Evolutionary conservation across 2,113 vertebrate genomes (phyloP).

Genomic region (Electrona antarctica): DNA sequence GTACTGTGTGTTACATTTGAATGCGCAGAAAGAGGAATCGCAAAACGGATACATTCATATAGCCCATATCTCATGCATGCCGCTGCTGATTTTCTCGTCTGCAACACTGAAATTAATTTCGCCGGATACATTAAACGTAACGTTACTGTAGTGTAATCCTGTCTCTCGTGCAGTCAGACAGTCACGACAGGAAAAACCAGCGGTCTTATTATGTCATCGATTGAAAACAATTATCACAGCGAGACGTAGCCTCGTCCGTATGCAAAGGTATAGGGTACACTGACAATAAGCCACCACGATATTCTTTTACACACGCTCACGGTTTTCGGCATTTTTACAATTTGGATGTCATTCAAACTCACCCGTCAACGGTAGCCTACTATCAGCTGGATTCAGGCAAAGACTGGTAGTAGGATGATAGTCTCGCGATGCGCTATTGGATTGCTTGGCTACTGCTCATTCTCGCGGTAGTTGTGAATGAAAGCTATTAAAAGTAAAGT

Average conservation of each 20-base stretch:
- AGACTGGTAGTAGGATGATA: constrained; percentile 40
- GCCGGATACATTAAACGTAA: constrained; percentile 32
- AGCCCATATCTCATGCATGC: neutral
- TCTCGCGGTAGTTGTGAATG: constrained; percentile 67
- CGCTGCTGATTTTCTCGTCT: neutral
- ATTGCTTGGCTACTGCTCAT: accelerated
- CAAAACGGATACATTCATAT: neutral
- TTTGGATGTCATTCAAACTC: constrained; percentile 70
- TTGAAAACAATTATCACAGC: constrained; percentile 7
- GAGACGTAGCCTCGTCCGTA: neutral
- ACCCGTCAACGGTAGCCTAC: constrained; percentile 63
- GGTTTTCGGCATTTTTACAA: constrained; percentile 36
- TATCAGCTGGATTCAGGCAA: constrained; percentile 71
- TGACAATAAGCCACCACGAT: neutral
- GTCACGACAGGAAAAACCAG: constrained; percentile 68
- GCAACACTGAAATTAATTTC: constrained; percentile 2
- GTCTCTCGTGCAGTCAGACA: constrained; percentile 53
- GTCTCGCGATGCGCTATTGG: constrained; percentile 60
- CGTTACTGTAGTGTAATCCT: constrained; percentile 32
- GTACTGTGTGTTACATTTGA: neutral
- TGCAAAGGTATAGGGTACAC: too few relatives aligned
- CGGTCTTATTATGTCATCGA: constrained; percentile 57
- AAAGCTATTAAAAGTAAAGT: neutral
- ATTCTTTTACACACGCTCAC: neutral
- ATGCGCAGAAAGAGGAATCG: neutral